Percentiles rank a stretch among this genome's conserved stretches.
Evolutionary conservation across 2,797 vertebrate genomes (phyloP).

Genomic region (Gymnocypris eckloni): DNA sequence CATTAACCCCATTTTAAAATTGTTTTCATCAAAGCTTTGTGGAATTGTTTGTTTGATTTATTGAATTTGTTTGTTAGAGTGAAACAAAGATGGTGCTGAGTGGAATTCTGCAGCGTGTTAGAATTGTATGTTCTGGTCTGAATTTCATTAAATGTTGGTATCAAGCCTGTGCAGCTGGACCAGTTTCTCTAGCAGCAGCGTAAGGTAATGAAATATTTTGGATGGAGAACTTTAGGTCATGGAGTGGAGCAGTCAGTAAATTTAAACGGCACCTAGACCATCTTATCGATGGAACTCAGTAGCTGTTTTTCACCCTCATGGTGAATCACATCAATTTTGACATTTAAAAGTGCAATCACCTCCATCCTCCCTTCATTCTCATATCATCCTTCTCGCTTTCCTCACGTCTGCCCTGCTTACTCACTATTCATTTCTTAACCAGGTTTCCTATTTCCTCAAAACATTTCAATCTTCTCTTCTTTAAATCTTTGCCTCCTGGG

Average conservation of each 20-base stretch:
- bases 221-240: slow-evolving; percentile 41
- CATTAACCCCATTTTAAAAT: background rate
- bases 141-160: slow-evolving; percentile 44
- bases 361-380: slow-evolving; percentile 21
- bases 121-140: slow-evolving; percentile 1
- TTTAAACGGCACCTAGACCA: slow-evolving; percentile 43
- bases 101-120: background rate
- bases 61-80: background rate
- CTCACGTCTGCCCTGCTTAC: slow-evolving; percentile 27
- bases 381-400: slow-evolving; percentile 27
- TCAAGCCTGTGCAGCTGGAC: slow-evolving; percentile 35
- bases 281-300: slow-evolving; percentile 45
- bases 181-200: slow-evolving; percentile 28
- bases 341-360: slow-evolving; percentile 41
- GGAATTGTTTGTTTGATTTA: background rate
- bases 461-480: slow-evolving; percentile 44
- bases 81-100: background rate
- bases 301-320: slow-evolving; percentile 27
- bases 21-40: background rate
- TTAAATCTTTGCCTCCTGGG: slow-evolving; percentile 33
- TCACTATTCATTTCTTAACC: slow-evolving; percentile 35
- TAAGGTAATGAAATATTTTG: slow-evolving; percentile 54
- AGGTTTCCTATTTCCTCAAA: slow-evolving; percentile 15
- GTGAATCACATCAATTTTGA: slow-evolving; percentile 23
- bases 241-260: slow-evolving; percentile 37